Evolutionary conservation across 2,888 invertebrate genomes (phyloP).

Genomic region (Nemotelus nigrinus): DNA sequence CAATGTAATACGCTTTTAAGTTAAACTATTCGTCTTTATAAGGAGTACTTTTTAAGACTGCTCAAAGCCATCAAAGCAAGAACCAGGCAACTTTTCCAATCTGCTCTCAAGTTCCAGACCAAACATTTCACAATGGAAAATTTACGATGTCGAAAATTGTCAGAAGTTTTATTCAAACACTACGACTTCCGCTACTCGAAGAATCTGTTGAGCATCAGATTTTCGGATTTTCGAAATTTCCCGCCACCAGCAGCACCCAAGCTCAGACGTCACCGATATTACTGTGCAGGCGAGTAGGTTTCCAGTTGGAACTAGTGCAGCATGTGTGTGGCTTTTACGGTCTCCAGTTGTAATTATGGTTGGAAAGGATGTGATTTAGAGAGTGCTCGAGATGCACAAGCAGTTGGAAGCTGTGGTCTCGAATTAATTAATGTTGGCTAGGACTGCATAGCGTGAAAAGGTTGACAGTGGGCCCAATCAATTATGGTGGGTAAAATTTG

Average conservation of each 20-base stretch:
- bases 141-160: constrained; percentile 35
- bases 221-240: constrained; percentile 25
- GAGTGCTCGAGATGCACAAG: not conserved
- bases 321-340: constrained; percentile 18
- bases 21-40: constrained; percentile 1
- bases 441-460: not conserved
- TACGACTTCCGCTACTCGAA: constrained; percentile 11
- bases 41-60: not conserved
- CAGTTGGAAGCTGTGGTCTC: not conserved
- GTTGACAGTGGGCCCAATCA: not conserved
- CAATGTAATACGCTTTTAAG: constrained; percentile 9
- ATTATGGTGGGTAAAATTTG: not conserved
- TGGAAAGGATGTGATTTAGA: constrained; percentile 15
- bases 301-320: not conserved
- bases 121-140: constrained; percentile 35
- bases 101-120: constrained; percentile 28
- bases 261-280: not conserved
- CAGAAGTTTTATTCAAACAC: constrained; percentile 34
- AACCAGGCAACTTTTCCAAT: constrained; percentile 13
- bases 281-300: not conserved
- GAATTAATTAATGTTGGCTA: constrained; percentile 15
- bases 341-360: constrained; percentile 21
- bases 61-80: not conserved
- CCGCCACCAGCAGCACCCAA: not conserved
- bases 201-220: not conserved